Conservation (phyloP, 1,140 invertebrate genomes). For the Dufourea novaeangliae region DNA sequence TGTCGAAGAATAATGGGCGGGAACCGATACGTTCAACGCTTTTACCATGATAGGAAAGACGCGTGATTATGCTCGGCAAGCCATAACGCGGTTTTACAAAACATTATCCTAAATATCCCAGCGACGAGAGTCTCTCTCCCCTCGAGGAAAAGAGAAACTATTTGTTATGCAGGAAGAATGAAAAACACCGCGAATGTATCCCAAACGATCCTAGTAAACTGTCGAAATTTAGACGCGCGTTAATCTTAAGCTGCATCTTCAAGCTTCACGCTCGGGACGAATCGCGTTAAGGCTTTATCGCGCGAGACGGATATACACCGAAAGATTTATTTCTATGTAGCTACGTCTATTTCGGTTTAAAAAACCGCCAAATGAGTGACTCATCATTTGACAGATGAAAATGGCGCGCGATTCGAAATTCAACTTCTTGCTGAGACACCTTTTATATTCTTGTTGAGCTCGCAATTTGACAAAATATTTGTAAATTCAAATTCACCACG, state of each 20-base stretch:
- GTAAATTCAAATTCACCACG: no score
- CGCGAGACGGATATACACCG: neutral
- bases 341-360: conserved; percentile 18
- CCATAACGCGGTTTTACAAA: conserved; percentile 25
- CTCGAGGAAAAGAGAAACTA: conserved; percentile 21
- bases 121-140: conserved; percentile 22
- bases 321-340: neutral
- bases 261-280: neutral
- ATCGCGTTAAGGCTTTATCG: conserved; percentile 27
- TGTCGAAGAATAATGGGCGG: conserved; percentile 6
- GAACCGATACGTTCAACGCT: conserved; percentile 33
- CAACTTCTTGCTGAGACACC: no score
- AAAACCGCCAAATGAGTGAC: no score
- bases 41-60: conserved; percentile 48
- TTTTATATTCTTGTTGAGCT: no score
- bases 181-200: neutral
- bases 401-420: no score
- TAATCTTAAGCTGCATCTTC: neutral
- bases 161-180: neutral
- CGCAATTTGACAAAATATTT: no score
- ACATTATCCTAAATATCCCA: conserved; percentile 8
- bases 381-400: no score
- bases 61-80: conserved; percentile 24
- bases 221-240: neutral
- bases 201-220: neutral